Evolutionary conservation across 2,797 vertebrate species (phyloP), one percentile per base, ranked within the genome.

Genomic region (Psittacula derbiana): DNA sequence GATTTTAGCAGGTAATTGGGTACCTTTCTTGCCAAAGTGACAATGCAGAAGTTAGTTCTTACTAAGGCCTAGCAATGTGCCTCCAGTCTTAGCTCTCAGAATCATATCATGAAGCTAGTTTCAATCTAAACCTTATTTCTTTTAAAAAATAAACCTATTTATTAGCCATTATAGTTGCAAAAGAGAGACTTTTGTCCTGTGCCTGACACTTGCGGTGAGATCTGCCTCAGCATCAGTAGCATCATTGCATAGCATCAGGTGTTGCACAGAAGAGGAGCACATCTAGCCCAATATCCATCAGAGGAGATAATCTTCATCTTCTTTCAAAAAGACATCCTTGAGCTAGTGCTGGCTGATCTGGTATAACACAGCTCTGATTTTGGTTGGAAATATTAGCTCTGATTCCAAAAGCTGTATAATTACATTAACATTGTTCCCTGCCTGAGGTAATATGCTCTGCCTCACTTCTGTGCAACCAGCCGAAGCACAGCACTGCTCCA

Each of bases 331-430:
- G 18, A 57, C 27, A 70, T 81, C 43, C 47, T 84, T 76, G 49
- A 64, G 44, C 88, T 90, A 38, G 66, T 52, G 19, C 58, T 65
- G 76, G 11, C 40, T 74, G 70, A 55, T 73, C 58, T 92, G 88
- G 47, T 67, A 62, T 28, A 92, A 62, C n/a, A 55, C 58, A 84
- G 66, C 62, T 90, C 70, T 76, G 66, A 84, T 80, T 93, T 83
- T 85, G 89, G 47, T 57, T 92, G 81, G 85, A 87, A 95, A 88
- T 90, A 96, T 74, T 95, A 94, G 36, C 76, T 92, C n/a, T 70
- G 66, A 20, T 88, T 46, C 49, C 94, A 90, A 95, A 93, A 95
- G 80, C 86, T 94, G 62, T 80, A 79, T 76, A 95, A 95, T 93
- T 84, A 55, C 67, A 64, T 93, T 84, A 90, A 31, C 1, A 16